Evolutionary conservation across 2,888 invertebrate species (phyloP).

Genomic region (Andrena chrysosceles): DNA sequence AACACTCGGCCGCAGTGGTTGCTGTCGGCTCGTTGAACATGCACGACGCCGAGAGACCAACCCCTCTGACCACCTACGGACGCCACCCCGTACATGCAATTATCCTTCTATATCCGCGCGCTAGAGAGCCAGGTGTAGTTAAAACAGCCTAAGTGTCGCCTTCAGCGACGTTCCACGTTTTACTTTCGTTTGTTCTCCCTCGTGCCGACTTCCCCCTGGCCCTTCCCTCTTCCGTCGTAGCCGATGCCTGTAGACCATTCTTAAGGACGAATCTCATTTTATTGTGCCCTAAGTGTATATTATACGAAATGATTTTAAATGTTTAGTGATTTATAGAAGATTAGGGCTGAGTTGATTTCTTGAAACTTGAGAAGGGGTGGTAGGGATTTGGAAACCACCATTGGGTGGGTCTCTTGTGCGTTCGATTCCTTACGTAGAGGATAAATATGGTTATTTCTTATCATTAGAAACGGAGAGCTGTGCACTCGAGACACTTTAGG

Average conservation of each 20-base stretch:
- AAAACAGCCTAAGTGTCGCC: constrained; percentile 59
- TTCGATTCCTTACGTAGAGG: too few species aligned
- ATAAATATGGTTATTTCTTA: too few species aligned
- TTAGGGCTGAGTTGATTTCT: too few species aligned
- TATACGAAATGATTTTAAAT: too few species aligned
- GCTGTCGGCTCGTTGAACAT: constrained; percentile 84
- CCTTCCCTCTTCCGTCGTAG: not conserved
- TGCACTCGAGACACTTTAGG: too few species aligned
- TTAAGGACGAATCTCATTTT: not conserved
- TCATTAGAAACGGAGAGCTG: too few species aligned
- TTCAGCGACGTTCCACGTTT: constrained; percentile 50
- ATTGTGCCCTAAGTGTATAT: too few species aligned
- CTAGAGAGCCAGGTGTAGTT: constrained; percentile 57
- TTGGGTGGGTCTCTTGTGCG: too few species aligned
- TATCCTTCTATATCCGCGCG: constrained; percentile 70
- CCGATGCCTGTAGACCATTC: not conserved
- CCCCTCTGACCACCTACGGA: constrained; percentile 57
- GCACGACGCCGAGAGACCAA: constrained; percentile 73
- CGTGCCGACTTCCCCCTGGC: not conserved
- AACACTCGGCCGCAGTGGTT: constrained; percentile 79
- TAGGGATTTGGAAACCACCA: too few species aligned
- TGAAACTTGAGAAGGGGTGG: too few species aligned
- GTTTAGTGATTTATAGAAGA: too few species aligned
- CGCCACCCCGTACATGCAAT: constrained; percentile 68
- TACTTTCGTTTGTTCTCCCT: constrained; percentile 43